Evolutionary conservation across 2,113 vertebrate genomes (phyloP).

Genomic region (Microcebus griseorufus): DNA sequence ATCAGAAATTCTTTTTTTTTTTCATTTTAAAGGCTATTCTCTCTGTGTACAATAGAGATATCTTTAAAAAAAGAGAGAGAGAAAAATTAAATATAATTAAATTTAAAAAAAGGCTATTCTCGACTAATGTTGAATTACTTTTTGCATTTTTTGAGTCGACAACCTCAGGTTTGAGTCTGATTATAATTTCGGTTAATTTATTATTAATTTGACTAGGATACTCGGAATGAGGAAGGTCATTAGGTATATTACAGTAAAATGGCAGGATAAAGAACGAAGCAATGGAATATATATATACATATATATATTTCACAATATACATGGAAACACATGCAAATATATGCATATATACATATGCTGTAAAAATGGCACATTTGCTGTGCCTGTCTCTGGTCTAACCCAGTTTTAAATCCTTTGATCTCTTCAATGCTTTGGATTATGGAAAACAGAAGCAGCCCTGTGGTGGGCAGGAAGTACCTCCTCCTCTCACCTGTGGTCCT

Average conservation of each 20-base stretch:
- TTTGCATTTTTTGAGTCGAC: slow-evolving; percentile 17
- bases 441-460: neutral
- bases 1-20: neutral
- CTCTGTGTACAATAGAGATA: neutral
- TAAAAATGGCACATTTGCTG: neutral
- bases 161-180: slow-evolving; percentile 19
- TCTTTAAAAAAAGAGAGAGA: no score
- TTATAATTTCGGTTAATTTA: slow-evolving; percentile 6
- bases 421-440: neutral
- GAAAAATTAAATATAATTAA: no score
- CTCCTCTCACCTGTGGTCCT: neutral
- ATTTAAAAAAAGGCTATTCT: neutral
- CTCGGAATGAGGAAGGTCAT: neutral
- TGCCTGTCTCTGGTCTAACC: neutral
- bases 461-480: neutral
- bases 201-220: slow-evolving; percentile 2
- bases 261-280: neutral
- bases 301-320: neutral
- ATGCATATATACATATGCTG: neutral
- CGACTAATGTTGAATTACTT: slow-evolving; percentile 13
- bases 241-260: neutral
- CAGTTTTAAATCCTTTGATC: neutral
- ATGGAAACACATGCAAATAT: neutral
- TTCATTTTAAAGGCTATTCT: slow-evolving; percentile 48
- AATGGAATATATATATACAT: neutral